phyloP scores from a whole-genome alignment of 2,888 invertebrate genomes.

The Ferrisia virgata region DNA sequence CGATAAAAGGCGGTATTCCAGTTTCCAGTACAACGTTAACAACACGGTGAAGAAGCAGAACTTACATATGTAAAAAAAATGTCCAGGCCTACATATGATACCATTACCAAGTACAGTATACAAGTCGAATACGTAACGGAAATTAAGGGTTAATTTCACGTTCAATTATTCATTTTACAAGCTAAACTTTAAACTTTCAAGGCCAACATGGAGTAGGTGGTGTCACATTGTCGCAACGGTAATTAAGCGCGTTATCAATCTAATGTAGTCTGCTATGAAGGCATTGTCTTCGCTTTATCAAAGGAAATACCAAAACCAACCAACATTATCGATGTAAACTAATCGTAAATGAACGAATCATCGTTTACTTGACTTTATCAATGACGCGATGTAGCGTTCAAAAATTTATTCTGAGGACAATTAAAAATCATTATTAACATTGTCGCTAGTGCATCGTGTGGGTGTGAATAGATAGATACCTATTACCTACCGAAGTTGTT shows the following conservation, averaged over 20 bases:
- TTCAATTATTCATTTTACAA: constrained; percentile 13
- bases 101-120: background rate
- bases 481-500: too few relatives aligned
- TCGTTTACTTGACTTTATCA: background rate
- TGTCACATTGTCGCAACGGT: background rate
- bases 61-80: background rate
- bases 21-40: background rate
- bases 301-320: background rate
- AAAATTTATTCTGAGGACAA: too few relatives aligned
- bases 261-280: background rate
- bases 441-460: too few relatives aligned
- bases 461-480: too few relatives aligned
- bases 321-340: background rate
- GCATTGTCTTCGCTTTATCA: background rate
- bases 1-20: background rate
- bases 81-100: background rate
- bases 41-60: background rate
- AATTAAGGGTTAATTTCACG: constrained; percentile 17
- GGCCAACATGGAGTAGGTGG: background rate
- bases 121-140: background rate
- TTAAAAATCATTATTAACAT: too few relatives aligned
- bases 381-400: background rate
- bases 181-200: background rate
- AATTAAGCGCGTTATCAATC: background rate
- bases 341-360: background rate